Conservation (phyloP, 2,797 vertebrate species). For the Trachurus trachurus region DNA sequence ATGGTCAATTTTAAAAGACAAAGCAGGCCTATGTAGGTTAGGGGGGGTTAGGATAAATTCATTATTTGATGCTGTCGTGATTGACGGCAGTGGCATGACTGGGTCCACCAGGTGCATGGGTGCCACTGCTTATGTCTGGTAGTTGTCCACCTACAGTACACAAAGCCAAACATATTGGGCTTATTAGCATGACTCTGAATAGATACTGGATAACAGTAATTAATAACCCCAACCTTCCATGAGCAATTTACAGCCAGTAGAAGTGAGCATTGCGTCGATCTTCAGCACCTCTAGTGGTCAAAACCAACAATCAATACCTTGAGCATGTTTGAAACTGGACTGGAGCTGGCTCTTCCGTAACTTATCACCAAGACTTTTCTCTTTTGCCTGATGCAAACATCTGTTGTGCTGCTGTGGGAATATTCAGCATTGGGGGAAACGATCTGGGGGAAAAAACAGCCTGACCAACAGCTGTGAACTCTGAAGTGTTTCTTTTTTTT, state of each 20-base stretch:
- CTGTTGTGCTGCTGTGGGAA: constrained; percentile 46
- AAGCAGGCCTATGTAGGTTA: too few relatives aligned
- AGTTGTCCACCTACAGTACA: too few relatives aligned
- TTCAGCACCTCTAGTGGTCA: constrained; percentile 13
- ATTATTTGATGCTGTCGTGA: too few relatives aligned
- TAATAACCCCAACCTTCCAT: not conserved
- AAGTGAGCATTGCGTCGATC: not conserved
- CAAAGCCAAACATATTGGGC: too few relatives aligned
- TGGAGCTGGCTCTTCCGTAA: not conserved
- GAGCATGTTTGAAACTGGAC: constrained; percentile 8
- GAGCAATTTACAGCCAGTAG: too few relatives aligned
- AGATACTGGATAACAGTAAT: not conserved
- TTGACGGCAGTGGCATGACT: too few relatives aligned
- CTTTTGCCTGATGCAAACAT: constrained; percentile 41
- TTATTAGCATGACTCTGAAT: not conserved
- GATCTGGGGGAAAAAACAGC: constrained; percentile 23
- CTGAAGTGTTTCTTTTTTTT: constrained; percentile 48
- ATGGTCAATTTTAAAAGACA: too few relatives aligned
- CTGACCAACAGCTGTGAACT: constrained; percentile 69
- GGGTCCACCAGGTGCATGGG: too few relatives aligned
- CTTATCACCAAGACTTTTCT: constrained; percentile 18
- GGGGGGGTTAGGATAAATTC: too few relatives aligned
- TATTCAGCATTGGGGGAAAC: constrained; percentile 37
- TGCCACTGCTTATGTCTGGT: too few relatives aligned
- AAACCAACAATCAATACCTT: constrained; percentile 3